Evolutionary conservation across 2,888 invertebrate genomes (phyloP).

Genomic region (Drosophila parthenogenetica): DNA sequence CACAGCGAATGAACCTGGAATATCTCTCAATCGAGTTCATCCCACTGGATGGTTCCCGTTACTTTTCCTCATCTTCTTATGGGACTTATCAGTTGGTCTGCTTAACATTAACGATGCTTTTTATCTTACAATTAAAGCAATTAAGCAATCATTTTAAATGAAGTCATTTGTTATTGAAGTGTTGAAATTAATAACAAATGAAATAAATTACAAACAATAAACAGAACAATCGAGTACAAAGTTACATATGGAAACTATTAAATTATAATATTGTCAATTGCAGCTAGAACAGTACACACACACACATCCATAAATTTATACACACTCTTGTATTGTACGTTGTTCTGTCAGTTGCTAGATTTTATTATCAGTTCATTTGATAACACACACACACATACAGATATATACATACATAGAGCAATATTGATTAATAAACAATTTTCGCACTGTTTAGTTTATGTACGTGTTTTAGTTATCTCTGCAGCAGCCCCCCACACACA

Average conservation of each 20-base stretch:
- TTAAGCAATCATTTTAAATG: not conserved
- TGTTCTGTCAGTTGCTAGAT: constrained; percentile 41
- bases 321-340: constrained; percentile 25
- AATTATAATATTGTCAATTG: constrained; percentile 46
- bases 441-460: constrained; percentile 50
- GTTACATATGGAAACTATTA: constrained; percentile 51
- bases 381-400: constrained; percentile 34
- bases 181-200: constrained; percentile 32
- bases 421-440: constrained; percentile 72
- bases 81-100: constrained; percentile 14
- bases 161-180: constrained; percentile 25
- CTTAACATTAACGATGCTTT: constrained; percentile 10
- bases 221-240: constrained; percentile 51
- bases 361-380: constrained; percentile 54
- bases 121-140: constrained; percentile 8
- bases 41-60: constrained; percentile 1
- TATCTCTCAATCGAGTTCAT: constrained; percentile 15
- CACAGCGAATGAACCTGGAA: constrained; percentile 20
- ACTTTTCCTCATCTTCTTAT: constrained; percentile 10
- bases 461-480: constrained; percentile 24
- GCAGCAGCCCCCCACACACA: constrained; percentile 23
- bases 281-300: constrained; percentile 27
- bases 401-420: constrained; percentile 25
- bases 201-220: constrained; percentile 36
- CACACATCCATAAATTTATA: not conserved